Conservation (phyloP, 2,888 invertebrate genomes). For the Trichacis sp. region DNA sequence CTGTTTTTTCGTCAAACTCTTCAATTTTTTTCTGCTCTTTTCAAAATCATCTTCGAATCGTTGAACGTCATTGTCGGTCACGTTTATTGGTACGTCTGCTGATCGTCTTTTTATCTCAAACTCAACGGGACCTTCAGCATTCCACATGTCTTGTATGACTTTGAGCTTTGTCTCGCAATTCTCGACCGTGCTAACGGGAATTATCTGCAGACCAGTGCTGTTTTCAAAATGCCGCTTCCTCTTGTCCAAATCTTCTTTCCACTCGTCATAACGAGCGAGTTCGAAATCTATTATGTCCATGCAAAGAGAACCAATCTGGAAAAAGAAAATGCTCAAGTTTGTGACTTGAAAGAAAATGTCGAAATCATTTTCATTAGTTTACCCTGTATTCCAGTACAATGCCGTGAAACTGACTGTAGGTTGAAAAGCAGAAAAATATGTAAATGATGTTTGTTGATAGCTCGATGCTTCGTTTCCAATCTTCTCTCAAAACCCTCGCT, state of each 20-base stretch:
- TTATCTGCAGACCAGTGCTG: slow-evolving; percentile 62
- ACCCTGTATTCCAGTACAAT: slow-evolving; percentile 96
- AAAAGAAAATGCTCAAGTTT: slow-evolving; percentile 10
- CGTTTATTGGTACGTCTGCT: slow-evolving; percentile 47
- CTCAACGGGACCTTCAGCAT: slow-evolving; percentile 60
- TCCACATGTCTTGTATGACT: slow-evolving; percentile 63
- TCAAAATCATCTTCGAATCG: slow-evolving; percentile 80
- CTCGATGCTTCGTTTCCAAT: slow-evolving; percentile 97
- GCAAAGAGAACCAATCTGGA: slow-evolving; percentile 91
- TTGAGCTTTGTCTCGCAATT: slow-evolving; percentile 59
- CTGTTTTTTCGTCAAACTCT: slow-evolving; percentile 89
- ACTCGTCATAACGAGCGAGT: slow-evolving; percentile 91
- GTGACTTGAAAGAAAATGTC: no score
- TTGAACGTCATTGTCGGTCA: slow-evolving; percentile 60
- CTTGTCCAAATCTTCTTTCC: slow-evolving; percentile 82
- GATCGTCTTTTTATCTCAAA: slow-evolving; percentile 60
- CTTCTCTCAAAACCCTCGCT: slow-evolving; percentile 94
- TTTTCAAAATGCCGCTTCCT: slow-evolving; percentile 69
- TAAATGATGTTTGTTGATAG: slow-evolving; percentile 96
- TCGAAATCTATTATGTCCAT: slow-evolving; percentile 98
- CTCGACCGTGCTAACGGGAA: slow-evolving; percentile 54
- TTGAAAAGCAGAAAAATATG: slow-evolving; percentile 97
- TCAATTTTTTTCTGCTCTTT: slow-evolving; percentile 81
- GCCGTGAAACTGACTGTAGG: slow-evolving; percentile 94
- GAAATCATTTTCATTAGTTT: no score